Conservation (phyloP, 2,888 invertebrate genomes). For the Orthosia cruda region DNA sequence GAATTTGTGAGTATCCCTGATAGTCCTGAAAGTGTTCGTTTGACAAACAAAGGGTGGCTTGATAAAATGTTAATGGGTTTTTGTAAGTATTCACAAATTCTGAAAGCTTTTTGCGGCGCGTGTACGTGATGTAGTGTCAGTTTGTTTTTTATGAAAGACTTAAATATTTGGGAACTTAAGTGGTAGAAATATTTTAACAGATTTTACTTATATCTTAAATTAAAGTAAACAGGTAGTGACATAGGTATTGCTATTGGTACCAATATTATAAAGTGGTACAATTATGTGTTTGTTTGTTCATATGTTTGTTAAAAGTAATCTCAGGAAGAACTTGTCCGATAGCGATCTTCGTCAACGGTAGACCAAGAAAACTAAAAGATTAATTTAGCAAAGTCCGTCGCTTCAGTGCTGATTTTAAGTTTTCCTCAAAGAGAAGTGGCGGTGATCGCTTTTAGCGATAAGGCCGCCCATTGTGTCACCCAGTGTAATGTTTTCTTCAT, state of each 20-base stretch:
- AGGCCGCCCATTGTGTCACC: too few relatives aligned
- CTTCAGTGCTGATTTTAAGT: background rate
- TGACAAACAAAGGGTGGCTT: conserved; percentile 30
- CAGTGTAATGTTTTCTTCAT: too few relatives aligned
- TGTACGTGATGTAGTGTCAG: background rate
- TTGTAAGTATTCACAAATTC: conserved; percentile 44
- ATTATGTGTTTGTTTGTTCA: too few relatives aligned
- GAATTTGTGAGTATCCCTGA: conserved; percentile 20
- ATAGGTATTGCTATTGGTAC: too few relatives aligned
- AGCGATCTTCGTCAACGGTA: background rate
- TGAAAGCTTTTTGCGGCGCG: conserved; percentile 26
- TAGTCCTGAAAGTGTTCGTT: conserved; percentile 29
- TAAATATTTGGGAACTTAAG: too few relatives aligned
- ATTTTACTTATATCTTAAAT: too few relatives aligned
- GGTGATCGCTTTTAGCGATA: too few relatives aligned
- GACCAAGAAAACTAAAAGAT: background rate
- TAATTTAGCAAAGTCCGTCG: background rate
- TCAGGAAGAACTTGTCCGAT: too few relatives aligned
- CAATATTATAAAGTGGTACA: too few relatives aligned
- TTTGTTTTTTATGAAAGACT: conserved; percentile 19
- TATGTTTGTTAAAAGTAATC: too few relatives aligned
- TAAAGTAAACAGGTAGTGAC: too few relatives aligned
- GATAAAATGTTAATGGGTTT: conserved; percentile 45
- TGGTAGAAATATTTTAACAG: too few relatives aligned
- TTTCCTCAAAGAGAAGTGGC: background rate